A percentile compares a stretch with the other conserved stretches of the same genome.
Conservation (phyloP, 2,113 vertebrate species). For the Porphyrio hochstetteri region DNA sequence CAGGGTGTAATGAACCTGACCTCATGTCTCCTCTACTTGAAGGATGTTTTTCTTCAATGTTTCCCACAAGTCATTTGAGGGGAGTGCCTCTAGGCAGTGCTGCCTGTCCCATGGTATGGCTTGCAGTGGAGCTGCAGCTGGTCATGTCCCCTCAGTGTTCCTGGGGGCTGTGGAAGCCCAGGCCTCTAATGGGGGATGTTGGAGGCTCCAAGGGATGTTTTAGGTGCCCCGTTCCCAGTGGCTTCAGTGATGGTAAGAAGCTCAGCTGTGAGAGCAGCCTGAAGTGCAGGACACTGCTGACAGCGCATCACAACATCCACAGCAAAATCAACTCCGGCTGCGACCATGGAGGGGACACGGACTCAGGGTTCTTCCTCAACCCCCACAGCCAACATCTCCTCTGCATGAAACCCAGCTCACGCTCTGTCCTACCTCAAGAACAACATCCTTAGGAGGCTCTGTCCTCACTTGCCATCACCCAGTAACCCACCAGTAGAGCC, state of each 20-base stretch:
- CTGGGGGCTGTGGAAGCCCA: background rate
- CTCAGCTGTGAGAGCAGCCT: background rate
- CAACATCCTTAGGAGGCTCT: background rate
- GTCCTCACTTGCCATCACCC: background rate
- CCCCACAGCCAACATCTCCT: background rate
- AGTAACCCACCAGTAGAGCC: background rate
- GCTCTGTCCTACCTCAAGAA: background rate
- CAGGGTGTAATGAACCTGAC: background rate
- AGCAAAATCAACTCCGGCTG: background rate
- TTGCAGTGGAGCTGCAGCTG: background rate
- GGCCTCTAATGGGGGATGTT: rapidly evolving
- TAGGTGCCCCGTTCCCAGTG: background rate
- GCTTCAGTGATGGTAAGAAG: too few species aligned
- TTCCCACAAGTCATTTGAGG: rapidly evolving
- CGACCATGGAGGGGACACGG: rapidly evolving
- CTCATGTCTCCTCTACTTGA: background rate
- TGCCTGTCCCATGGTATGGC: too few species aligned
- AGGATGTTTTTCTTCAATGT: background rate
- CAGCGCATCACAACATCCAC: rapidly evolving
- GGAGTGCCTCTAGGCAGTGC: too few species aligned
- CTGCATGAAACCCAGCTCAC: rapidly evolving
- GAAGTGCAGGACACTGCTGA: background rate
- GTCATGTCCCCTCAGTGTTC: background rate
- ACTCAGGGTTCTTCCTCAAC: background rate
- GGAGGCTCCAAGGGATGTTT: background rate